Evolutionary conservation across 1,140 invertebrate genomes (phyloP), one percentile per base, ranked within the genome.

Genomic region (Elymnias hypermnestra): DNA sequence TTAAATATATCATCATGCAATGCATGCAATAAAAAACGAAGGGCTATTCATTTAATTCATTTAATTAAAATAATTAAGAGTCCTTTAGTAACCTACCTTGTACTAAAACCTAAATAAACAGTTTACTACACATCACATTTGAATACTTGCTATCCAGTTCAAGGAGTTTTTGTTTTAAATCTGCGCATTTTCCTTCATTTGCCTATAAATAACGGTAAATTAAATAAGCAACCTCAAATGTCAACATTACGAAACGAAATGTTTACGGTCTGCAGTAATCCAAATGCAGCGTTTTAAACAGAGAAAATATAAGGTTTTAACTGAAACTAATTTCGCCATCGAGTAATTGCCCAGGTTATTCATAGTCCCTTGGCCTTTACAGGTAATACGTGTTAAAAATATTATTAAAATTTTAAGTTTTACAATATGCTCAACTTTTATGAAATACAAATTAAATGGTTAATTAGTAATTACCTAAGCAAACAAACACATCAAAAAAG

Each of bases 91-190:
- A 29, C 26, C 6, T 9, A 55, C 69, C 73, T 74, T 74, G 66
- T 62, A 53, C 71, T 61, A 63, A 72, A 78, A 70, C 64, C 63
- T 73, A 68, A 60, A 65, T 66, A 57, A 45, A 31, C 42, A 61
- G 60, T 57, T 59, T 39, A 57, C 53, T 21, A 38, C 13, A 33
- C 41, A 38, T 50, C 55, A 61, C 49, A 68, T 74, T 70, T 61
- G 51, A 64, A 71, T 72, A 72, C 63, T 60, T 22, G 59, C 19
- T 58, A 76, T 69, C 45, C 48, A 65, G 71, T 63, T 65, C 72
- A 73, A 72, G 67, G 69, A 60, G 49, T 57, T 29, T 29, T 29
- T 29, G 26, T 29, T 12, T 29, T 29, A 29, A 29, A 29, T 13
- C 26, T 29, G 9, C 13, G 26, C 10, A 29, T 29, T 29, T 29